A percentile compares a stretch with the other conserved stretches of the same genome.
phyloP scores from a whole-genome alignment of 2,797 vertebrate genomes.

The Sandelia bainsii region DNA sequence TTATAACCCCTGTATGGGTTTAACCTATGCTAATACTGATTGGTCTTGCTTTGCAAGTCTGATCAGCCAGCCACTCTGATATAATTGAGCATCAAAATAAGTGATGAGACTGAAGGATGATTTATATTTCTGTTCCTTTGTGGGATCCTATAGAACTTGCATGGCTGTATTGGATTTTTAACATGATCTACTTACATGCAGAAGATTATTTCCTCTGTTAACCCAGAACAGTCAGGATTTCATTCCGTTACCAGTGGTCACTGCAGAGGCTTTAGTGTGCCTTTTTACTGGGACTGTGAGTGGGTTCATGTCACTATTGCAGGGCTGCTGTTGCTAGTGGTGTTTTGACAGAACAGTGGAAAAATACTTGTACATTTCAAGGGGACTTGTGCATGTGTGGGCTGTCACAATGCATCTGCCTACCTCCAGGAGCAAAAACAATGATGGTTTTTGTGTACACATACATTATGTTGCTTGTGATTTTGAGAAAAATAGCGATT shows the following conservation, averaged over 20 bases:
- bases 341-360: constrained; percentile 49
- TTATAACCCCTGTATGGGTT: constrained; percentile 42
- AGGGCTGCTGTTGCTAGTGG: constrained; percentile 9
- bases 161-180: constrained; percentile 2
- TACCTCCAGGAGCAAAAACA: constrained; percentile 4
- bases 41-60: constrained; percentile 59
- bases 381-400: constrained; percentile 54
- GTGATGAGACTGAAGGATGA: constrained; percentile 14
- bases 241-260: constrained; percentile 46
- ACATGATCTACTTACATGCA: not conserved
- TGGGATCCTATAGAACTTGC: constrained; percentile 4
- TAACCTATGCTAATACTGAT: constrained; percentile 63
- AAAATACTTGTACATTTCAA: constrained; percentile 58
- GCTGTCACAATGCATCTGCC: constrained; percentile 39
- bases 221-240: constrained; percentile 16
- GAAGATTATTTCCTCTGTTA: not conserved
- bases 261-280: constrained; percentile 41
- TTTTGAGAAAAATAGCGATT: not conserved
- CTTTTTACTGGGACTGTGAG: constrained; percentile 45
- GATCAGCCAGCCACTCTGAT: constrained; percentile 48
- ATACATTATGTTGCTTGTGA: constrained; percentile 1
- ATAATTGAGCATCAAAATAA: constrained; percentile 55
- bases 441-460: constrained; percentile 2
- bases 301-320: constrained; percentile 47
- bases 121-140: not conserved